A percentile compares a stretch with the other conserved stretches of the same genome.
phyloP scores from a whole-genome alignment of 1,140 invertebrate genomes.

The Chironomus striatipennis region DNA sequence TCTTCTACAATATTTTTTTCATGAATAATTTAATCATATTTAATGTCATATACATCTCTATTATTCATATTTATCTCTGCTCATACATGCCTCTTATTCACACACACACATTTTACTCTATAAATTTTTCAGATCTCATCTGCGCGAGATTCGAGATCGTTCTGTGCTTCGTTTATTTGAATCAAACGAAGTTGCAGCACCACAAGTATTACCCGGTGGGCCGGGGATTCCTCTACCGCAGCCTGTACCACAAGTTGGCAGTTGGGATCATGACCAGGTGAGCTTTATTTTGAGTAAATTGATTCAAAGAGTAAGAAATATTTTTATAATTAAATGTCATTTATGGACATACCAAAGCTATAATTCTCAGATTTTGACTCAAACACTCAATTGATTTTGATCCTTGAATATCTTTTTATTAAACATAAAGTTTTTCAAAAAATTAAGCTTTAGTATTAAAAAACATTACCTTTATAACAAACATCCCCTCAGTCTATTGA shows the following conservation, averaged over 20 bases:
- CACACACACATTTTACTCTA: neutral
- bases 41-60: neutral
- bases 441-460: no score
- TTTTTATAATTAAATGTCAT: no score
- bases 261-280: constrained; percentile 39
- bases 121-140: constrained; percentile 52
- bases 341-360: no score
- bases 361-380: neutral
- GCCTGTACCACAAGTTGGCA: constrained; percentile 41
- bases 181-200: constrained; percentile 56
- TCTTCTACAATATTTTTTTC: neutral
- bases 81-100: no score
- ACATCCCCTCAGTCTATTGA: neutral
- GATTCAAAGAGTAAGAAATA: no score
- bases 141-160: constrained; percentile 83
- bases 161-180: constrained; percentile 85
- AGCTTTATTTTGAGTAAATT: no score
- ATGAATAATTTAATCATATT: neutral
- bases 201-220: constrained; percentile 42
- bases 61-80: no score
- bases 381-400: neutral
- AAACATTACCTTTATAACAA: neutral
- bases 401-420: no score
- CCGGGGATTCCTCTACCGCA: constrained; percentile 43
- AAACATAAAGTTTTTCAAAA: no score